These are phyloP conservation scores for Nyctibius grandis DNA, from an alignment of 2,797 vertebrate genomes.

Conservation along the genomic window DNA sequence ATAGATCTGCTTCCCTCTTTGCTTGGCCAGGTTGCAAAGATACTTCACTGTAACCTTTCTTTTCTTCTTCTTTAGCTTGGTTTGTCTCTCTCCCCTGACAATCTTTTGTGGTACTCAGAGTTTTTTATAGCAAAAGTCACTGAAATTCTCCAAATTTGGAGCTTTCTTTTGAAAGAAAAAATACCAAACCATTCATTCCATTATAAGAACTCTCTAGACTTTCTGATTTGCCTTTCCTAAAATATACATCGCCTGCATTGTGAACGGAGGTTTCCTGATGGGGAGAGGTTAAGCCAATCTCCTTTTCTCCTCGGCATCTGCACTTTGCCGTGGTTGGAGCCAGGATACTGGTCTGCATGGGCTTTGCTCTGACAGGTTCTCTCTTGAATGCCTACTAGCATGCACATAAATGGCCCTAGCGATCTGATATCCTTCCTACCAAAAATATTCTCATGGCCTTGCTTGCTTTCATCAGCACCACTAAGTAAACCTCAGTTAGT, in stretches of 20 bases:
- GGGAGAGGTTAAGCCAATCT: background rate
- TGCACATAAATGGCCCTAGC: background rate
- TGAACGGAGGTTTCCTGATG: background rate
- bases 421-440: slow-evolving; percentile 40
- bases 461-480: slow-evolving; percentile 45
- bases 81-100: background rate
- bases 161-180: background rate
- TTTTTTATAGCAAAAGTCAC: background rate
- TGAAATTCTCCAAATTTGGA: background rate
- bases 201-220: background rate
- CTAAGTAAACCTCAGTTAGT: slow-evolving; percentile 41
- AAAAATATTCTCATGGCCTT: slow-evolving; percentile 20
- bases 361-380: slow-evolving; percentile 26
- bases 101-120: background rate
- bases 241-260: background rate
- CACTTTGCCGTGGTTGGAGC: background rate
- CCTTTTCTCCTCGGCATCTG: background rate
- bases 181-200: background rate
- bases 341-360: background rate
- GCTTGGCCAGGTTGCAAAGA: background rate
- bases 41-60: background rate
- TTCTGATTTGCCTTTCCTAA: background rate
- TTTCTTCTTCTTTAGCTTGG: background rate
- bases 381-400: background rate
- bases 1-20: background rate